Base-by-base conservation (phyloP, 1,140 invertebrate species). In the Caenorhabditis briggsae region DNA sequence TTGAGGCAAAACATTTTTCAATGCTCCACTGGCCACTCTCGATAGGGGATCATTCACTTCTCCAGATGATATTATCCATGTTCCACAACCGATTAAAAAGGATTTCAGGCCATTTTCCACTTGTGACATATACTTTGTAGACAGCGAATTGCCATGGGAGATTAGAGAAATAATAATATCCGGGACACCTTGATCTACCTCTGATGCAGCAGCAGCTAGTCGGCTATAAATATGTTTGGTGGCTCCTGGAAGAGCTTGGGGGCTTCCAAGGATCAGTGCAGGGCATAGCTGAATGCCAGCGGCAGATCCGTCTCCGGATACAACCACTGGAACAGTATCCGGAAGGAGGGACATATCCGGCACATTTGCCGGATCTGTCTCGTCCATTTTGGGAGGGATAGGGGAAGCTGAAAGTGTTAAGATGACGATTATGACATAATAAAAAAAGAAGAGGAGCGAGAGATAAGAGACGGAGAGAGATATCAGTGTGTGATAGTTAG, bases 181-280 rank as follows among this genome's bases (percentile, higher is more conserved):
- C 18, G 91, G 89, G 23, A 91, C 87, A 41, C 91, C 91, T 86
- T 91, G 87, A 83, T 90, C 90, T 1, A 90, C 65, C 84, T 89
- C 89, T 18, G 58, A 78, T 25, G 90, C 89, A 5, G 82, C 70
- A 2, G 90, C 83, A 5, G 90, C 88, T 23, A 90, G 70, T 14
- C 85, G 53, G 70, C 89, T 90, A 83, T 90, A 90, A 65, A 83
- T 84, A 46, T 83, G 86, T 50, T 83, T 87, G 9, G 53, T 48
- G 46, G 82, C 82, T n/a, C n/a, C 82, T 11, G 86, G 86, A 43
- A 87, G 74, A 65, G 85, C 85, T 56, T 86, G 78, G 33, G 85
- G 43, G 23, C 85, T 86, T 25, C 85, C 85, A 12, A 86, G 70
- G 20, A 86, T 59, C 11, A 86, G 14, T 5, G 85, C 70, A 9